Percentiles rank a stretch among this genome's conserved stretches.
These are phyloP conservation scores for Nematolebias whitei DNA, from an alignment of 2,113 vertebrate species.

Conservation along the genomic window DNA sequence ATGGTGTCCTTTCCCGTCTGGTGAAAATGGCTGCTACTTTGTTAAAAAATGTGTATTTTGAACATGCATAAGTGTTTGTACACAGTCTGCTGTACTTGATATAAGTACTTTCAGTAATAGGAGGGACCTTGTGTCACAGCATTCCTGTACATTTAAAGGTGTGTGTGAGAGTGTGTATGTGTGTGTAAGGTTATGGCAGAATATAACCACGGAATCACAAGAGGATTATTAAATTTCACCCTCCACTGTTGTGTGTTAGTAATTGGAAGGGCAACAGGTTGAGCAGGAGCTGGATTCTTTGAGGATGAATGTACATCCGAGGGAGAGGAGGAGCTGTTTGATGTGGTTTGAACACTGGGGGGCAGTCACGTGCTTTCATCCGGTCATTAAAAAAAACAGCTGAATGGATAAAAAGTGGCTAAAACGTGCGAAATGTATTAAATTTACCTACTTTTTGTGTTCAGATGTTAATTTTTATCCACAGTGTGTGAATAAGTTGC, in stretches of 20 bases:
- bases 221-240: not conserved
- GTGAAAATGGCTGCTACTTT: too few species aligned
- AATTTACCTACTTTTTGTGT: not conserved
- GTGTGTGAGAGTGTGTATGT: slow-evolving; percentile 22
- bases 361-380: slow-evolving; percentile 7
- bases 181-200: not conserved
- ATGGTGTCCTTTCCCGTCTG: too few species aligned
- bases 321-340: not conserved
- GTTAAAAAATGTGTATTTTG: too few species aligned
- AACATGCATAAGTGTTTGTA: not conserved
- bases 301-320: not conserved
- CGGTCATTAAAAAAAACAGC: not conserved
- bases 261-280: not conserved
- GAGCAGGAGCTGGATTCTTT: not conserved
- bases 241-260: not conserved
- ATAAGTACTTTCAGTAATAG: slow-evolving; percentile 11
- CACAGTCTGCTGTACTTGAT: too few species aligned
- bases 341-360: slow-evolving; percentile 27
- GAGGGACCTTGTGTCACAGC: slow-evolving; percentile 51
- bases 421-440: not conserved
- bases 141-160: slow-evolving; percentile 51
- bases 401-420: not conserved
- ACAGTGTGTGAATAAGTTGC: not conserved
- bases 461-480: not conserved
- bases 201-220: not conserved